phyloP scores from a whole-genome alignment of 2,113 vertebrate species.

The Macquaria australasica region DNA sequence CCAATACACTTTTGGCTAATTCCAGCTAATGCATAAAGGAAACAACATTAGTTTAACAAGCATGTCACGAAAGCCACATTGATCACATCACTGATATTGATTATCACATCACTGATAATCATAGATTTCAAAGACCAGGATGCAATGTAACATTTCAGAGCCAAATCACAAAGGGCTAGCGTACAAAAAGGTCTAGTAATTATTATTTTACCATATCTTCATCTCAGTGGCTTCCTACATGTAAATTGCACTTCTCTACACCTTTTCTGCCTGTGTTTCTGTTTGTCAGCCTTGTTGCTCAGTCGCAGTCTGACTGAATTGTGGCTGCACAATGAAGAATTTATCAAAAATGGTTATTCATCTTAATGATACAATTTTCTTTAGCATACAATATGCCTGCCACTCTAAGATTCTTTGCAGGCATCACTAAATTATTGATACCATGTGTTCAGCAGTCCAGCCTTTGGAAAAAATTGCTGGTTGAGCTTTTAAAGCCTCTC shows the following conservation, averaged over 20 bases:
- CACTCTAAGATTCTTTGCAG: background rate
- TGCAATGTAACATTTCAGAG: background rate
- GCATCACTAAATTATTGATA: background rate
- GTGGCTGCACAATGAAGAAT: background rate
- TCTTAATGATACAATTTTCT: background rate
- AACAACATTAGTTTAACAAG: conserved; percentile 3
- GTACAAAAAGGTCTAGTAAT: background rate
- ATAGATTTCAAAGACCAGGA: background rate
- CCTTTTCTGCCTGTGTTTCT: background rate
- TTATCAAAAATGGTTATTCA: background rate
- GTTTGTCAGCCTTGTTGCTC: background rate
- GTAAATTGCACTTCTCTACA: background rate
- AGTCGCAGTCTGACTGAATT: background rate
- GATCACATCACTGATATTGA: too few species aligned
- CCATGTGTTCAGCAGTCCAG: background rate
- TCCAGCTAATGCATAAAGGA: background rate
- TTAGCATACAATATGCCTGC: background rate
- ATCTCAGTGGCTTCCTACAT: background rate
- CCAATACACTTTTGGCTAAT: background rate
- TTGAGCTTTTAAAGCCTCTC: background rate
- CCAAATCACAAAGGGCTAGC: background rate
- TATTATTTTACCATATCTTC: background rate
- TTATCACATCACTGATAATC: conserved; percentile 23
- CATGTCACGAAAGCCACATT: background rate
- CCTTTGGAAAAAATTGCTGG: background rate